phyloP scores from a whole-genome alignment of 2,797 vertebrate genomes.

The Austrolebias charrua region DNA sequence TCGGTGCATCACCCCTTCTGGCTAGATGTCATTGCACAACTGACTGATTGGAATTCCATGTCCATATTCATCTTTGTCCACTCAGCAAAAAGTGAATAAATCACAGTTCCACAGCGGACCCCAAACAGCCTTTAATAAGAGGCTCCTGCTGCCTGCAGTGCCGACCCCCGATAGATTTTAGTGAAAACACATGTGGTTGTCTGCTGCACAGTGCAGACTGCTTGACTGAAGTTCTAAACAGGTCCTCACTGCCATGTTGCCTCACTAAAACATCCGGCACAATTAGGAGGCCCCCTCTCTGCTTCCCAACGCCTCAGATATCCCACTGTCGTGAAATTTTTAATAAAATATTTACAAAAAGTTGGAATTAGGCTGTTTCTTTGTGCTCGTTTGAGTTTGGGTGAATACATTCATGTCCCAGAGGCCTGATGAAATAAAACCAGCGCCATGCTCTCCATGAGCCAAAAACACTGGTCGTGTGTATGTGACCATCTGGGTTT shows the following conservation, averaged over 20 bases:
- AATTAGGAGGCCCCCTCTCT: constrained; percentile 55
- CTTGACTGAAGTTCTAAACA: constrained; percentile 51
- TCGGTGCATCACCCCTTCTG: constrained; percentile 46
- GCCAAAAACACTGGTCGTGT: constrained; percentile 63
- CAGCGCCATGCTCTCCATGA: constrained; percentile 59
- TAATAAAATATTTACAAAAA: constrained; percentile 56
- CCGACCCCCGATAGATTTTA: constrained; percentile 80
- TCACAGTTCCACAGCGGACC: constrained; percentile 73
- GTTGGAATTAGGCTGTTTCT: constrained; percentile 58
- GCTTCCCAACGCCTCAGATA: constrained; percentile 35
- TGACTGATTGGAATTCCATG: constrained; percentile 79
- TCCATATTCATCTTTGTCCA: constrained; percentile 72
- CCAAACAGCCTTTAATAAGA: constrained; percentile 81
- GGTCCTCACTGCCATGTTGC: constrained; percentile 65
- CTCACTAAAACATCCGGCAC: constrained; percentile 78
- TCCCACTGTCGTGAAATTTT: constrained; percentile 31
- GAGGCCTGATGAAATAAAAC: constrained; percentile 71
- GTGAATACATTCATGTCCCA: constrained; percentile 61
- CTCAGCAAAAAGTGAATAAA: constrained; percentile 72
- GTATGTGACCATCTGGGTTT: constrained; percentile 78
- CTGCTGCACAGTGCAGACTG: constrained; percentile 52
- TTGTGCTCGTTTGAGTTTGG: constrained; percentile 55
- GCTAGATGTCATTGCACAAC: constrained; percentile 63
- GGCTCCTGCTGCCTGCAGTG: constrained; percentile 73
- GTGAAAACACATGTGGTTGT: constrained; percentile 83